Base-by-base conservation (phyloP, 2,113 vertebrate genomes). In the Apodemus sylvaticus region DNA sequence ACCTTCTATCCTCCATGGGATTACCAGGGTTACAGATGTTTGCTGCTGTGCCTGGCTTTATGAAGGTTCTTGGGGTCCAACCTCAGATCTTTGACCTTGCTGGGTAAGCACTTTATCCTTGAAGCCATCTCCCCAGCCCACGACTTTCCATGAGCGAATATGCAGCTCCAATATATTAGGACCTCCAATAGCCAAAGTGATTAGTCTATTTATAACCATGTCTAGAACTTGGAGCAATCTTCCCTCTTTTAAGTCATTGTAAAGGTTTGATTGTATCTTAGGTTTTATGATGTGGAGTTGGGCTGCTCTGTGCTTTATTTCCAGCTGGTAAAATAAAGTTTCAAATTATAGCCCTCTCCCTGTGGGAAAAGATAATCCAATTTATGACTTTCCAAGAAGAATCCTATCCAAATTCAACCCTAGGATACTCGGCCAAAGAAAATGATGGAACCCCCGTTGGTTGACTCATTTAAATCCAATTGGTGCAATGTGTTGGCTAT, bases 321-420 rank as follows among this genome's bases (percentile, higher is more conserved):
- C 86, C 92, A 66, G 70, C 22, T 92, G 60, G 78, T 92, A 85
- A 92, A 93, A 88, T 64, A 55, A 88, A 96, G 92, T 70, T 94
- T 90, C 91, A 95, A 96, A 92, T 97, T 89, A 90, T 39, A 96
- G 53, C 16, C n/a, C 45, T 88, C 29, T 76, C 91, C n/a, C 88
- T 71, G 39, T 60, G 77, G 82, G 90, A 95, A 92, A 94, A 91
- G 26, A 90, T 14, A 96, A 96, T 93, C 90, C 77, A 96, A 93
- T 89, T 86, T 95, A 93, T 74, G 92, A 93, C 86, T 91, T 83
- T 87, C 78, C 62, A 87, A 83, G 78, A 96, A 79, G 92, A 96
- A 92, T 83, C 85, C 42, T 74, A 36, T 42, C 60, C 62, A 94
- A 45, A 92, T 83, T 93, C 91, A 90, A 91, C 85, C 53, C 13